These are phyloP conservation scores for Sula dactylatra DNA, from an alignment of 2,113 vertebrate genomes.

Conservation along the genomic window DNA sequence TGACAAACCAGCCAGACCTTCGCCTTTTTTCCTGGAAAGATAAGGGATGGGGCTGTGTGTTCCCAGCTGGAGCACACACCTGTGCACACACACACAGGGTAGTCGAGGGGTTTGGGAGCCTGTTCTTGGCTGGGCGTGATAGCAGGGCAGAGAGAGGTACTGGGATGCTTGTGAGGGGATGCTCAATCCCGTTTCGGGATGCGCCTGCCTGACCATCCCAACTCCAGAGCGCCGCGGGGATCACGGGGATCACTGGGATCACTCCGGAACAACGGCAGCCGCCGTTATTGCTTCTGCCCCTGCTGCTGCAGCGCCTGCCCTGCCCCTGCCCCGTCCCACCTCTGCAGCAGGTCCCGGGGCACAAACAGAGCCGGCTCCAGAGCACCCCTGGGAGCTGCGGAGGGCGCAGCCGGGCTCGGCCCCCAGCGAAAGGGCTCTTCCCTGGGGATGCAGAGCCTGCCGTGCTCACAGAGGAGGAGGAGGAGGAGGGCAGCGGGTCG, in stretches of 20 bases:
- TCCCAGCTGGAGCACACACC: not conserved
- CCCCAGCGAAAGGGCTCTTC: not conserved
- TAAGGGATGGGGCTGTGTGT: too few species aligned
- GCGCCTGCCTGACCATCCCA: accelerated
- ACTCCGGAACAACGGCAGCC: not conserved
- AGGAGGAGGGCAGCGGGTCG: not conserved
- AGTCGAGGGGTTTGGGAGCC: accelerated
- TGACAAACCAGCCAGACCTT: not conserved
- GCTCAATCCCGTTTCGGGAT: accelerated
- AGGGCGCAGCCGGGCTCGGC: not conserved
- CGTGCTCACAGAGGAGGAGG: not conserved
- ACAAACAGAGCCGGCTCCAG: not conserved
- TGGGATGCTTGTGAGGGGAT: not conserved
- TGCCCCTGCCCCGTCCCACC: not conserved
- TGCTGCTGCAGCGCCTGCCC: not conserved
- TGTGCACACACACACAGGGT: accelerated
- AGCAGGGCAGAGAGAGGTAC: accelerated
- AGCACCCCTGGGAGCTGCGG: not conserved
- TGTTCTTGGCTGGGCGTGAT: not conserved
- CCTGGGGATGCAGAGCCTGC: not conserved
- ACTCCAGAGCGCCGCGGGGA: accelerated
- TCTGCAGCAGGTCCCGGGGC: not conserved
- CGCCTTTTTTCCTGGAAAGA: not conserved
- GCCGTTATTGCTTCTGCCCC: not conserved
- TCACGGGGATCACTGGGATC: too few species aligned